Evolutionary conservation across 2,797 vertebrate genomes (phyloP).

Genomic region (Pelobates cultripes): DNA sequence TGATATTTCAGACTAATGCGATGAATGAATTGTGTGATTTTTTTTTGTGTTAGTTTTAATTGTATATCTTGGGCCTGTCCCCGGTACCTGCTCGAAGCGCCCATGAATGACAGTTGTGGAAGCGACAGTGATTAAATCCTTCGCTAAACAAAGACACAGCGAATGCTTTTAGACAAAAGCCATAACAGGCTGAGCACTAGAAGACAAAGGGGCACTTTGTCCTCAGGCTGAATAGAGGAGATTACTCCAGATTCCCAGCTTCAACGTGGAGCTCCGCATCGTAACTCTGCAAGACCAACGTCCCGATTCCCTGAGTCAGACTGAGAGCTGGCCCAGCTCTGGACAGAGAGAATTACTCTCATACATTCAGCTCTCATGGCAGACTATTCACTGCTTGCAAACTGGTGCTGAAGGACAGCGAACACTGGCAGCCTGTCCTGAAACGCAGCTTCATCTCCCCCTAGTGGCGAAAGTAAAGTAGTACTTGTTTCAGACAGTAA

Average conservation of each 20-base stretch:
- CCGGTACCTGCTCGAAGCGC: not conserved
- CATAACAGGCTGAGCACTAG: not conserved
- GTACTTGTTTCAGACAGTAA: not conserved
- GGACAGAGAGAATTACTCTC: not conserved
- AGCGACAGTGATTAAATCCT: not conserved
- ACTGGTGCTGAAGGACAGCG: conserved; percentile 42
- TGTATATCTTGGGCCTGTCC: not conserved
- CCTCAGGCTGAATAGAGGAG: conserved; percentile 4
- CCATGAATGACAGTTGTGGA: not conserved
- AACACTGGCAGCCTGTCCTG: too few species aligned
- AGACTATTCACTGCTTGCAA: too few species aligned
- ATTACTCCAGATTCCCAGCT: not conserved
- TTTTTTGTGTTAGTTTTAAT: not conserved
- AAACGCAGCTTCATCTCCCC: not conserved
- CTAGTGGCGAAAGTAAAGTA: conserved; percentile 2
- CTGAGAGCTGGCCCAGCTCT: not conserved
- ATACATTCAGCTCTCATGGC: too few species aligned
- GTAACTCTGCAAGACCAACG: conserved; percentile 1
- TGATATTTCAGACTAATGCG: not conserved
- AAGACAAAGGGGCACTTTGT: conserved; percentile 18
- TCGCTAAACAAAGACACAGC: not conserved
- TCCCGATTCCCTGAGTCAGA: not conserved
- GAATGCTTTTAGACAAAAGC: not conserved
- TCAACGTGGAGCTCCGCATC: too few species aligned
- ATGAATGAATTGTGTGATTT: not conserved